Percentiles rank a stretch among this genome's conserved stretches.
These are phyloP conservation scores for Linnaemya vulpina DNA, from an alignment of 2,888 invertebrate species.

Conservation along the genomic window DNA sequence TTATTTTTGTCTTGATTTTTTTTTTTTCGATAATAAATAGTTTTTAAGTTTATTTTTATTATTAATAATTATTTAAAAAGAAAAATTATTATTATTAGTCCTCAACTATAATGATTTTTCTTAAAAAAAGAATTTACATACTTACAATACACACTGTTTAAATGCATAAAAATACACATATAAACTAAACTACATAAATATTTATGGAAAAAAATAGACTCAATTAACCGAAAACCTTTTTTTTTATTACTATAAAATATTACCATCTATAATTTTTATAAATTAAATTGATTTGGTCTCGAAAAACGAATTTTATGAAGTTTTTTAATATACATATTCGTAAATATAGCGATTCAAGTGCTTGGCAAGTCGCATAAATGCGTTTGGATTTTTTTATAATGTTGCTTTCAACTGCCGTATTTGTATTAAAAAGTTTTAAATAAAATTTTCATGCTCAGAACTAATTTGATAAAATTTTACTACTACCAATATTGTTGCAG, in stretches of 20 bases:
- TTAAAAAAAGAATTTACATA: slow-evolving; percentile 24
- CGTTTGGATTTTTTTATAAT: slow-evolving; percentile 1
- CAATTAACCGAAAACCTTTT: slow-evolving; percentile 29
- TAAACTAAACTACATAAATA: slow-evolving; percentile 38
- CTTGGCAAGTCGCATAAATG: slow-evolving; percentile 19
- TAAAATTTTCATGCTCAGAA: neutral
- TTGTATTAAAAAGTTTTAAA: neutral
- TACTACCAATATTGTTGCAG: neutral
- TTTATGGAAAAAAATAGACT: slow-evolving; percentile 44
- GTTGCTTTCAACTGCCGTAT: neutral
- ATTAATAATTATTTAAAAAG: slow-evolving; percentile 40
- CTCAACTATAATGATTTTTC: slow-evolving; percentile 39
- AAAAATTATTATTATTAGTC: slow-evolving; percentile 42
- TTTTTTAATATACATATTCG: slow-evolving; percentile 29
- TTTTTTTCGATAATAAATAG: slow-evolving; percentile 44
- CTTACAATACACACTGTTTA: slow-evolving; percentile 24
- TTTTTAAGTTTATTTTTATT: slow-evolving; percentile 62
- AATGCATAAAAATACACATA: slow-evolving; percentile 28
- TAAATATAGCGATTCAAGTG: slow-evolving; percentile 15
- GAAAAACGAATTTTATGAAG: slow-evolving; percentile 20
- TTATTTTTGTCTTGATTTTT: slow-evolving; percentile 44
- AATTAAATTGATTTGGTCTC: neutral
- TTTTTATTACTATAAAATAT: too few species aligned
- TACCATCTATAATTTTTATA: slow-evolving; percentile 8
- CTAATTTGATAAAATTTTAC: neutral